Base-by-base conservation (phyloP, 2,797 vertebrate genomes). In the Hemitrygon akajei region DNA sequence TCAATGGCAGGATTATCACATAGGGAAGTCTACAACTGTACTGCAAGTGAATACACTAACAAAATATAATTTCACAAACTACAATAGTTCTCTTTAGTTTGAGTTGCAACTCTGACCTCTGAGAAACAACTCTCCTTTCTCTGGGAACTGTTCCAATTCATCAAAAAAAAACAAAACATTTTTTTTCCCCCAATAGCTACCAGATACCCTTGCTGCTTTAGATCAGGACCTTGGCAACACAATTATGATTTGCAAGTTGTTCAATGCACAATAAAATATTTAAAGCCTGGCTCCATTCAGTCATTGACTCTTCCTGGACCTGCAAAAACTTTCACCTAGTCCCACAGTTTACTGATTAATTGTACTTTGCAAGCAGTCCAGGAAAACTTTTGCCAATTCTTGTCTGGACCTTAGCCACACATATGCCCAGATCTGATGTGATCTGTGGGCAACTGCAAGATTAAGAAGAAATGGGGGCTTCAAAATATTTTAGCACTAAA, bases 321-420 rank as follows among this genome's bases (percentile, higher is more conserved):
- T 47, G 47, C 47, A 47, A 47, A 47, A 2, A 93, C 40, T 76
- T 75, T 47, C 73, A 93, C 40, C 69, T n/a, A 25, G 71, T 37
- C 71, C 47, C 56, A 47, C 34, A 14, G 69, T 58, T 93, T 93
- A 93, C 91, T 76, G 91, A 93, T 93, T 93, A 76, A 93, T 93
- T 47, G 66, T 47, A 7, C 71, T 76, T 40, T 76, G 91, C 91
- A 93, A 93, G 58, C 71, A 47, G 25, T 76, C 91, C 69, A 76
- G 40, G 27, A 56, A 76, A 93, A 76, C 12, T 47, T 63, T 73
- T 40, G 47, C 40, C 40, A 7, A 9, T 71, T 76, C 11, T 12
- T 92, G 91, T 47, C 89, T 73, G 89, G 63, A 34, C 89, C 71
- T 3, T 25, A 34, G 66, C 89, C 89, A 91, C 69, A 73, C 37